Base-by-base conservation (phyloP, 2,888 invertebrate genomes). In the Priocnemis perturbator region DNA sequence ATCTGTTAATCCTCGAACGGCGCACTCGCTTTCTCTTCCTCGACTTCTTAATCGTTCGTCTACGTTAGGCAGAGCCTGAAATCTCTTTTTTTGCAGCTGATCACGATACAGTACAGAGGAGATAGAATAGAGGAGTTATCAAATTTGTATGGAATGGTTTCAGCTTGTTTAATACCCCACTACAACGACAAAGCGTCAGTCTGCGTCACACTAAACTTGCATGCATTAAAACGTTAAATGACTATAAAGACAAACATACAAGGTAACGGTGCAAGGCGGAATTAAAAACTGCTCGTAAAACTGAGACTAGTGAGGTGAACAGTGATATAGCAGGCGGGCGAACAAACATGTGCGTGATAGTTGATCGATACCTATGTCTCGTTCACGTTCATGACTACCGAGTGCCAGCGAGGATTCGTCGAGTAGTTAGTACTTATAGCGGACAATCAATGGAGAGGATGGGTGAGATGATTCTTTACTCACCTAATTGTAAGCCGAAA, bases 401-500 rank as follows among this genome's bases (percentile, higher is more conserved):
- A 45, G 69, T n/a, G 57, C 63, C 72, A 79, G 74, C 72, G 64
- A 67, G 69, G 83, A 83, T 82, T 37, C 37, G 37, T 37, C 5
- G 37, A 52, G 62, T 67, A 60, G 67, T 61, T 64, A 72, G 69
- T 79, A 69, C 14, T 37, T 37, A n/a, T 26, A 37, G 37, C 37
- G 11, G 37, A 37, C 11, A 37, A 11, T 37, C 37, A 37, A 37
- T 23, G 11, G 47, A 44, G 45, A 50, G 67, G 71, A 60, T 70
- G 69, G 83, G 83, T 82, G 82, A 85, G 83, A 82, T 75, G 64
- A 68, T 66, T 79, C 79, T 84, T 86, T 89, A 89, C 89, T 89
- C 88, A 89, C 89, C 89, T 87, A 88, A n/a, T n/a, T n/a, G n/a
- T n/a, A 85, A 45, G 14, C 83, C 85, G 83, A 82, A 86, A 50